These are phyloP conservation scores for Clarias magur DNA, from an alignment of 2,113 vertebrate genomes.

Conservation along the genomic window DNA sequence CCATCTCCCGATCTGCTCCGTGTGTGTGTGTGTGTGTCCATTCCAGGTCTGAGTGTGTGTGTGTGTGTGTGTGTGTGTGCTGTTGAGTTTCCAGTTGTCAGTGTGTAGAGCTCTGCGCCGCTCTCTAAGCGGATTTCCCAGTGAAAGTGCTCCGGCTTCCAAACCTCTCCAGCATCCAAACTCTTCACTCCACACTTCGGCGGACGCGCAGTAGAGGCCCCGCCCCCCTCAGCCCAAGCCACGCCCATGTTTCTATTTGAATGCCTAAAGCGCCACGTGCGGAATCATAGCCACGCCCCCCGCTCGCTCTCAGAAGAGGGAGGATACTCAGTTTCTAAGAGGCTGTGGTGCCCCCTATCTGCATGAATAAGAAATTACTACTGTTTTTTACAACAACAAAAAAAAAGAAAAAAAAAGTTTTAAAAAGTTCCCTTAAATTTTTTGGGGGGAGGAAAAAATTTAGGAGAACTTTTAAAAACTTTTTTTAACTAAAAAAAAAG, in stretches of 20 bases:
- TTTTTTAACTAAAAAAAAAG: no score
- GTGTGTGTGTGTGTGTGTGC: slow-evolving; percentile 17
- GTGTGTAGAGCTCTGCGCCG: neutral
- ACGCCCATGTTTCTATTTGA: slow-evolving; percentile 56
- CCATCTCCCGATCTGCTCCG: slow-evolving; percentile 62
- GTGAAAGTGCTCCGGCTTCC: slow-evolving; percentile 34
- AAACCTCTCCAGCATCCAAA: slow-evolving; percentile 38
- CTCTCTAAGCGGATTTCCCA: slow-evolving; percentile 13
- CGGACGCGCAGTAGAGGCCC: slow-evolving; percentile 46
- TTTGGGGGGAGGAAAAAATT: no score
- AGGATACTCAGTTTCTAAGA: slow-evolving; percentile 44
- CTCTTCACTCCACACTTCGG: slow-evolving; percentile 44
- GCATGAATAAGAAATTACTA: slow-evolving; percentile 60
- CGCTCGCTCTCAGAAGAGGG: slow-evolving; percentile 42
- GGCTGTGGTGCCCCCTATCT: slow-evolving; percentile 77
- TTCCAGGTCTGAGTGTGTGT: slow-evolving; percentile 14
- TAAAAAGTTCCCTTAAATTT: neutral
- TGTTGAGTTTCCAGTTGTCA: slow-evolving; percentile 28
- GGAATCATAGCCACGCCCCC: slow-evolving; percentile 53
- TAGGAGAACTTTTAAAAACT: no score
- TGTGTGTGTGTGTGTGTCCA: neutral
- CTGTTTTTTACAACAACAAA: no score
- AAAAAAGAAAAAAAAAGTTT: neutral
- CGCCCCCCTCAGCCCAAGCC: slow-evolving; percentile 54
- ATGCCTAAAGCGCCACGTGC: slow-evolving; percentile 73